Evolutionary conservation across 1,140 invertebrate genomes (phyloP).

Genomic region (Calosoma granatense): DNA sequence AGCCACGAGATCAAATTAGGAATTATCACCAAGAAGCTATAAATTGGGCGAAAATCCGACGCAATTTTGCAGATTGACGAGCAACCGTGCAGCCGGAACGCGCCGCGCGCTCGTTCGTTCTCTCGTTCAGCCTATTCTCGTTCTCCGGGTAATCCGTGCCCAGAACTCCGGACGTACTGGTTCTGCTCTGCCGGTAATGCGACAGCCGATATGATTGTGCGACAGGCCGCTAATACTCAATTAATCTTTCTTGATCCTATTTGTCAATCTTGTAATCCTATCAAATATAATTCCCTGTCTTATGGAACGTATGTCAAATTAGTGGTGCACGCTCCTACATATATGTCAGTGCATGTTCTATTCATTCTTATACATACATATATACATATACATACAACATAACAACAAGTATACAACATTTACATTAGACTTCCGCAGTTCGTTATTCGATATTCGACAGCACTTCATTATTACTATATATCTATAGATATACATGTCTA

Average conservation of each 20-base stretch:
- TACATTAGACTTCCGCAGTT: too few relatives aligned
- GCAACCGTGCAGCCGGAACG: neutral
- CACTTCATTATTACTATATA: too few relatives aligned
- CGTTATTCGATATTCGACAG: too few relatives aligned
- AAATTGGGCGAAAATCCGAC: conserved; percentile 3
- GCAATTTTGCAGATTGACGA: neutral
- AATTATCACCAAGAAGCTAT: neutral
- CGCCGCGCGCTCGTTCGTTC: neutral
- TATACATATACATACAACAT: too few relatives aligned
- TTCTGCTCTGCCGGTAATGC: neutral
- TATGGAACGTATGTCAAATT: conserved; percentile 23
- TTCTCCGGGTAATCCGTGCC: too few relatives aligned
- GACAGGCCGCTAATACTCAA: conserved; percentile 18
- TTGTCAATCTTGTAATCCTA: conserved; percentile 29
- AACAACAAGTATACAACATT: too few relatives aligned
- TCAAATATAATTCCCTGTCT: conserved; percentile 28
- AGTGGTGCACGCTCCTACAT: too few relatives aligned
- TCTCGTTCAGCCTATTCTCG: too few relatives aligned
- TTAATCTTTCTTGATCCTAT: conserved; percentile 26
- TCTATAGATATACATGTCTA: too few relatives aligned
- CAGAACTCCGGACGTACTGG: neutral
- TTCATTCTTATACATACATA: too few relatives aligned
- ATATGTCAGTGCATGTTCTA: too few relatives aligned
- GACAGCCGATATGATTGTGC: conserved; percentile 7
- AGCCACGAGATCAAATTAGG: neutral